Evolutionary conservation across 2,888 invertebrate genomes (phyloP).

Genomic region (Tachystola acroxantha): DNA sequence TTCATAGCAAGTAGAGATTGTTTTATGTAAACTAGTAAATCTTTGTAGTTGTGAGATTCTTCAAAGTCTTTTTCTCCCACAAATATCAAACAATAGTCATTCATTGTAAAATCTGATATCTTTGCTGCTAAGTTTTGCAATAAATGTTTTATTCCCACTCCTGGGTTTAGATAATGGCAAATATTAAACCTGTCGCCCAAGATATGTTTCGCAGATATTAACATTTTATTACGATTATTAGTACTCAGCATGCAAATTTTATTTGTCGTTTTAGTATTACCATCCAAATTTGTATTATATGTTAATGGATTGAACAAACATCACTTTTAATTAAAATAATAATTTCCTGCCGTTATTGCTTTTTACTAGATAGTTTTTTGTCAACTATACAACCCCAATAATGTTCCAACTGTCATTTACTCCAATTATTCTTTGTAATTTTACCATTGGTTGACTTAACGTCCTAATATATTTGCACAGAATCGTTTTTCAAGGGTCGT

Average conservation of each 20-base stretch:
- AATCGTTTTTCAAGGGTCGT: too few relatives aligned
- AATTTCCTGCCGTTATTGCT: neutral
- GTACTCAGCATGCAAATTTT: neutral
- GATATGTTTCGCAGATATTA: neutral
- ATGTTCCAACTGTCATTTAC: too few relatives aligned
- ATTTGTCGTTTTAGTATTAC: too few relatives aligned
- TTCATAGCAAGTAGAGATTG: neutral
- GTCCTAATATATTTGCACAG: too few relatives aligned
- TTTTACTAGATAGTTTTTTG: too few relatives aligned
- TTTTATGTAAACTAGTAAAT: neutral
- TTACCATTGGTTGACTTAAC: too few relatives aligned
- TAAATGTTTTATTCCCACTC: neutral
- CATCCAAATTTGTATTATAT: too few relatives aligned
- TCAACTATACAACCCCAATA: too few relatives aligned
- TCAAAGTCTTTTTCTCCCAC: slow-evolving; percentile 1
- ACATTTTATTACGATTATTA: neutral
- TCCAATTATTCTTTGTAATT: too few relatives aligned
- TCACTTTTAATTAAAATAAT: neutral
- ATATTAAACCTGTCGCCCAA: neutral
- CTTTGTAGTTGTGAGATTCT: neutral
- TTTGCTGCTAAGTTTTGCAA: neutral
- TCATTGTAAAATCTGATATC: neutral
- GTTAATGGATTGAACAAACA: too few relatives aligned
- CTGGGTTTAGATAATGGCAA: slow-evolving; percentile 2
- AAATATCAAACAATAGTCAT: slow-evolving; percentile 4